Evolutionary conservation across 2,888 invertebrate genomes (phyloP), one percentile per base, ranked within the genome.

Genomic region (Yponomeuta evonymella): DNA sequence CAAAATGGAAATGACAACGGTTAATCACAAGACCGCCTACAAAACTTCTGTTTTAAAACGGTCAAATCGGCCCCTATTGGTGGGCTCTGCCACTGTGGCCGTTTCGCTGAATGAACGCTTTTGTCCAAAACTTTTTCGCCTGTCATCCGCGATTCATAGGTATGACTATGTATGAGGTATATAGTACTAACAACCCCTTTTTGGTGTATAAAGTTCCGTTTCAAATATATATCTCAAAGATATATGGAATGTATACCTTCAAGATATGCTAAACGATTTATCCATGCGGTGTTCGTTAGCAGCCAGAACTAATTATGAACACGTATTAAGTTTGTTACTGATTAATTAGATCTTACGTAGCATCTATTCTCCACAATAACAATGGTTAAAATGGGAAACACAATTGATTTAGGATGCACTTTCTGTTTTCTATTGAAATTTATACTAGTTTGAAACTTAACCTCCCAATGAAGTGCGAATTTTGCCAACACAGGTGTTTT

Each of bases 1-100:
- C 74, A 73, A 74, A 77, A 75, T 74, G 73, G 75, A 70, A 80
- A 82, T 77, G 81, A 81, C 83, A 81, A 82, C 79, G 77, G 80
- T 81, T 82, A 81, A 83, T 81, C 79, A 76, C 77, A 73, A 71
- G 70, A 66, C 70, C 29, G 15, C 67, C 23, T n/a, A 36, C 48
- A 10, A 70, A 72, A 72, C 71, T 72, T 71, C 62, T 66, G 69
- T 70, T 71, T 70, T 72, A 71, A 72, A 71, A 69, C 51, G 69
- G 67, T 58, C 58, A 48, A 36, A 63, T 68, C 72, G 70, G 36
- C 30, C 70, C 51, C 63, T 64, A 63, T 70, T 70, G 48, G 63
- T 58, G 51, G 51, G 51, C 15, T 4, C 51, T 58, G 51, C 12
- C 51, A 58, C 1, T 58, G 51, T 58, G 51, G 12, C 51, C 15